These are phyloP conservation scores for Malthinus seriepunctatus DNA, from an alignment of 2,888 invertebrate genomes.

Conservation along the genomic window DNA sequence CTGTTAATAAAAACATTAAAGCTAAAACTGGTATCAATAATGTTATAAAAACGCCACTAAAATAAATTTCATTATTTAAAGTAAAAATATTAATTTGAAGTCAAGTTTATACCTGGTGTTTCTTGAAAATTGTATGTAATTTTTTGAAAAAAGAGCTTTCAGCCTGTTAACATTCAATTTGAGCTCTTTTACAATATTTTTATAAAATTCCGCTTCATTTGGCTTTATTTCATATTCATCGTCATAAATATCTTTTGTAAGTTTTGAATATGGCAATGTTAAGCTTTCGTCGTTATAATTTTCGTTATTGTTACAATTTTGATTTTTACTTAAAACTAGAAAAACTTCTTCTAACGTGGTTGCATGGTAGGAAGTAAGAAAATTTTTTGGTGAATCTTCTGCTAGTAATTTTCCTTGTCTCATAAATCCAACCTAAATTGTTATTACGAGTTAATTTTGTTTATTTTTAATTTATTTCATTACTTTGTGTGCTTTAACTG, in stretches of 20 bases:
- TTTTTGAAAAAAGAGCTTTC: slow-evolving; percentile 42
- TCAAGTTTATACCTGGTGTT: slow-evolving; percentile 28
- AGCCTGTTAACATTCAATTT: slow-evolving; percentile 34
- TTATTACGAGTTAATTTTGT: neutral
- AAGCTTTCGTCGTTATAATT: slow-evolving; percentile 29
- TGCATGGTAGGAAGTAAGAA: slow-evolving; percentile 71
- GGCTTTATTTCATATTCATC: neutral
- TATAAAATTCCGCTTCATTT: slow-evolving; percentile 27
- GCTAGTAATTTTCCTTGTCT: slow-evolving; percentile 83
- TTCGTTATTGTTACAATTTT: slow-evolving; percentile 46
- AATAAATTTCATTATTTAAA: slow-evolving; percentile 39
- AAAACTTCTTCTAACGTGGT: slow-evolving; percentile 87
- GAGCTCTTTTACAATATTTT: slow-evolving; percentile 20
- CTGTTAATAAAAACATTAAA: slow-evolving; percentile 76
- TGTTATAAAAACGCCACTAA: slow-evolving; percentile 81
- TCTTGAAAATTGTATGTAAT: slow-evolving; percentile 44
- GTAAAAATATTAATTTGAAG: too few species aligned
- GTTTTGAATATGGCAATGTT: neutral
- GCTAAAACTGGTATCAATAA: slow-evolving; percentile 83
- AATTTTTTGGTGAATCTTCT: slow-evolving; percentile 77
- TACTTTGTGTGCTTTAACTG: slow-evolving; percentile 79
- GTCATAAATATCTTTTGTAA: neutral
- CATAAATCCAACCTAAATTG: slow-evolving; percentile 82
- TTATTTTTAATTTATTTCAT: slow-evolving; percentile 34
- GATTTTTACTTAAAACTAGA: slow-evolving; percentile 74